phyloP scores from a whole-genome alignment of 2,888 invertebrate species.

The Hesperia comma region DNA sequence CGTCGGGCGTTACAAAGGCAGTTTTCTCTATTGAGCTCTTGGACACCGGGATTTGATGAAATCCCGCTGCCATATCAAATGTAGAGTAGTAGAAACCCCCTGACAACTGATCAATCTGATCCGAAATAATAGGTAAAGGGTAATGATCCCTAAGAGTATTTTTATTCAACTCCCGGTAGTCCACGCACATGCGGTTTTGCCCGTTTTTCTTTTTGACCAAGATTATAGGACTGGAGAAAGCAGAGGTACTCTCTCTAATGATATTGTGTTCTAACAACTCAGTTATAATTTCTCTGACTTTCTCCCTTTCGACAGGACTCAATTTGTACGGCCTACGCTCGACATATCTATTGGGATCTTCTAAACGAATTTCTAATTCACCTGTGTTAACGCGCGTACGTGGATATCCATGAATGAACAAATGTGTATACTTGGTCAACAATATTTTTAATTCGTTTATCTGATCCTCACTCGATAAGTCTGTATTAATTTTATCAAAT shows the following conservation, averaged over 20 bases:
- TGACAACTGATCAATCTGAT: constrained; percentile 23
- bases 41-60: constrained; percentile 25
- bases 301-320: constrained; percentile 44
- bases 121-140: no score
- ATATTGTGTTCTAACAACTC: constrained; percentile 45
- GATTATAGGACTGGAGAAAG: constrained; percentile 47
- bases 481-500: constrained; percentile 44
- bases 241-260: constrained; percentile 41
- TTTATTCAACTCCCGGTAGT: constrained; percentile 38
- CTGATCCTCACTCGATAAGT: constrained; percentile 39
- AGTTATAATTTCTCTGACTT: constrained; percentile 42
- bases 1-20: no score
- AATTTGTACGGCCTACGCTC: no score
- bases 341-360: constrained; percentile 41
- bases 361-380: constrained; percentile 39
- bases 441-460: constrained; percentile 37
- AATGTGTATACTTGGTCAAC: constrained; percentile 28
- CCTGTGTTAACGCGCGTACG: constrained; percentile 39
- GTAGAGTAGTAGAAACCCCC: constrained; percentile 13
- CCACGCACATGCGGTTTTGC: constrained; percentile 45
- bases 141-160: constrained; percentile 28
- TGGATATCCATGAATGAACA: neutral
- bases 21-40: constrained; percentile 18
- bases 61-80: constrained; percentile 31
- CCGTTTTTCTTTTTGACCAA: constrained; percentile 46